Percentiles rank a stretch among this genome's conserved stretches.
Evolutionary conservation across 1,140 invertebrate species (phyloP).

Genomic region (Agraylea sexmaculata): DNA sequence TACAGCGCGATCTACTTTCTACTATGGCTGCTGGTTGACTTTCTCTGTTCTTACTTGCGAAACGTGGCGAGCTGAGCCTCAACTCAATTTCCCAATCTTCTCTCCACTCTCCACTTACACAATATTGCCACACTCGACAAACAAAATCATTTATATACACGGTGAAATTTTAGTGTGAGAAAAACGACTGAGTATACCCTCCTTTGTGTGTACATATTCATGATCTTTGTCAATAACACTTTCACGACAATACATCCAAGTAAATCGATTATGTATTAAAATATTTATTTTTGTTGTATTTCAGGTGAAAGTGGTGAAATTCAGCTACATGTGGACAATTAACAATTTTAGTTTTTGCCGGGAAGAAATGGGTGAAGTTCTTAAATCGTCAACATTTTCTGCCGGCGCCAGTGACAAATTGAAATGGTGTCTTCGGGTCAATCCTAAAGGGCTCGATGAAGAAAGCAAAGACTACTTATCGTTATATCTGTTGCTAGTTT

Average conservation of each 20-base stretch:
- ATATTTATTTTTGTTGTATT: conserved; percentile 27
- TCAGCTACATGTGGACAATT: conserved; percentile 99
- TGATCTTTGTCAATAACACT: no score
- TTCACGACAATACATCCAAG: neutral
- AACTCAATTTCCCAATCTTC: no score
- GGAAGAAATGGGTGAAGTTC: conserved; percentile 99
- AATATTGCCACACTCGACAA: no score
- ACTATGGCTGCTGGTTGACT: no score
- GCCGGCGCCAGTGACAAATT: conserved; percentile 98
- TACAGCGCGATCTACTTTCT: no score
- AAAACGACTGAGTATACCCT: no score
- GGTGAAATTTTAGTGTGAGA: no score
- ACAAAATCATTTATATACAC: no score
- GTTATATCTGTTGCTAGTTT: conserved; percentile 94
- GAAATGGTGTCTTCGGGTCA: conserved; percentile 98
- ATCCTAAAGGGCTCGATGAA: conserved; percentile 98
- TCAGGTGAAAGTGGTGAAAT: conserved; percentile 99
- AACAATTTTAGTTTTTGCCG: conserved; percentile 99
- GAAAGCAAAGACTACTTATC: conserved; percentile 99
- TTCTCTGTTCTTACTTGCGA: no score
- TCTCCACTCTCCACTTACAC: no score
- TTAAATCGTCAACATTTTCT: conserved; percentile 98
- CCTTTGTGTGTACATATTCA: no score
- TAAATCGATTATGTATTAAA: conserved; percentile 4
- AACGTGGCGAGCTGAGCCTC: no score